A percentile compares a stretch with the other conserved stretches of the same genome.
These are phyloP conservation scores for Nibea albiflora DNA, from an alignment of 2,113 vertebrate genomes.

Conservation along the genomic window DNA sequence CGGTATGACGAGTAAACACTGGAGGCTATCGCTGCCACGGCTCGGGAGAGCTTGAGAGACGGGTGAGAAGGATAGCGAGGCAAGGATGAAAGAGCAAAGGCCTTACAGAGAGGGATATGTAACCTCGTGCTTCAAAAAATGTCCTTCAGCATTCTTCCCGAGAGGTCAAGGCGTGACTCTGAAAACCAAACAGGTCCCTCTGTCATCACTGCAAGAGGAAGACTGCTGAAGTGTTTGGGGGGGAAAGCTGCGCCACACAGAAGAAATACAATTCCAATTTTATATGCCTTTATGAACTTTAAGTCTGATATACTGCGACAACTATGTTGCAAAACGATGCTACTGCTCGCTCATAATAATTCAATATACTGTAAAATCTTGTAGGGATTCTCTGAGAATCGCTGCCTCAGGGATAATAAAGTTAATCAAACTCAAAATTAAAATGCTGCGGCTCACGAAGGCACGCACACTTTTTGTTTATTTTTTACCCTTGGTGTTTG, in stretches of 20 bases:
- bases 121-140: slow-evolving; percentile 66
- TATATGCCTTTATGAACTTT: background rate
- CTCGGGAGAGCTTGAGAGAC: slow-evolving; percentile 53
- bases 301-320: background rate
- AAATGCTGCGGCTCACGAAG: background rate
- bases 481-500: background rate
- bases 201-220: slow-evolving; percentile 9
- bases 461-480: background rate
- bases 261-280: background rate
- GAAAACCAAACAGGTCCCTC: slow-evolving; percentile 44
- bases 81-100: slow-evolving; percentile 63
- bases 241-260: background rate
- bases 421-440: slow-evolving; percentile 18
- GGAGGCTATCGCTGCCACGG: slow-evolving; percentile 57
- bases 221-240: background rate
- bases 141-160: slow-evolving; percentile 61
- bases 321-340: background rate
- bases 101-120: slow-evolving; percentile 53
- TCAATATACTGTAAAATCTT: background rate
- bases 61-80: slow-evolving; percentile 50
- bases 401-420: background rate
- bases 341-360: background rate
- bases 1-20: slow-evolving; percentile 68
- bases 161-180: slow-evolving; percentile 54
- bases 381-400: background rate